Evolutionary conservation across 2,888 invertebrate species (phyloP).

Genomic region (Polydrusus pterygomalis): DNA sequence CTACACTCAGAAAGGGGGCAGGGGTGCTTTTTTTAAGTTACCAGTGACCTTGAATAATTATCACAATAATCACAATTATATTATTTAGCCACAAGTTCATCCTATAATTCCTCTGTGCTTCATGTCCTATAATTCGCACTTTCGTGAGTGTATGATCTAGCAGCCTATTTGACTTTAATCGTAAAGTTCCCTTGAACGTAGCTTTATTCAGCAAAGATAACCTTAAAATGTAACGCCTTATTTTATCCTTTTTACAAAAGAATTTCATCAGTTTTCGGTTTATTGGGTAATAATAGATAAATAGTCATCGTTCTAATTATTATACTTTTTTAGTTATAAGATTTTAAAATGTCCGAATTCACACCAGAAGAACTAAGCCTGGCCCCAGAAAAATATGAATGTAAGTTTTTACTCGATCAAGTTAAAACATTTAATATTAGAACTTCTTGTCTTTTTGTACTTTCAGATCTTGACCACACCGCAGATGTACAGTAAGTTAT

Average conservation of each 20-base stretch:
- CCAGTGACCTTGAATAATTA: too few relatives aligned
- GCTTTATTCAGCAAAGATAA: background rate
- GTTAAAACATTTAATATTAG: conserved; percentile 5
- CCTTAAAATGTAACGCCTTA: background rate
- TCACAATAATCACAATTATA: too few relatives aligned
- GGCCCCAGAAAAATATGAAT: conserved; percentile 86
- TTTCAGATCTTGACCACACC: conserved; percentile 95
- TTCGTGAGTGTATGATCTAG: too few relatives aligned
- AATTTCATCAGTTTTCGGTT: background rate
- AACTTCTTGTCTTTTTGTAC: conserved; percentile 40
- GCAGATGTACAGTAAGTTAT: conserved; percentile 96
- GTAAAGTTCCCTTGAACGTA: background rate
- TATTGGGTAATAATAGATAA: conserved; percentile 6
- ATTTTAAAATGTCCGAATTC: conserved; percentile 63
- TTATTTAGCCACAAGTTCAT: too few relatives aligned
- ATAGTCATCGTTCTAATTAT: too few relatives aligned
- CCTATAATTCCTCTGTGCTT: too few relatives aligned
- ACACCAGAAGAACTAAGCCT: conserved; percentile 78
- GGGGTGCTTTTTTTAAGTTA: too few relatives aligned
- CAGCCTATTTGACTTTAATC: too few relatives aligned
- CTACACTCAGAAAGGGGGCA: too few relatives aligned
- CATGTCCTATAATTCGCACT: too few relatives aligned
- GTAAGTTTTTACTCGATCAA: conserved; percentile 74
- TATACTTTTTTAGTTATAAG: background rate
- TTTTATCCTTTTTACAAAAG: background rate